Conservation (phyloP, 2,888 invertebrate genomes). For the Tineola bisselliella region DNA sequence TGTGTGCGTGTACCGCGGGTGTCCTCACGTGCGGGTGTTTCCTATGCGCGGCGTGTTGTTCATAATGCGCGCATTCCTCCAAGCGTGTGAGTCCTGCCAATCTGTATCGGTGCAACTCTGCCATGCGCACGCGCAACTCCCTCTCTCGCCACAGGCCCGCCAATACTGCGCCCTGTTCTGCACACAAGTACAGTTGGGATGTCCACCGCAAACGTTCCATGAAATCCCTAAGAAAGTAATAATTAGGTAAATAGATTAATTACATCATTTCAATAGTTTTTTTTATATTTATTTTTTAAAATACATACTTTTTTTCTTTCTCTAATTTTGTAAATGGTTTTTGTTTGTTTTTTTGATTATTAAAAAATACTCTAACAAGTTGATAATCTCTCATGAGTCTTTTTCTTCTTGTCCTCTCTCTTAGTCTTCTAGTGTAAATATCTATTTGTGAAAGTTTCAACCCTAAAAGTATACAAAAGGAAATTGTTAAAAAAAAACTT, state of each 20-base stretch:
- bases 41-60: slow-evolving; percentile 76
- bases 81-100: slow-evolving; percentile 85
- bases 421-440: slow-evolving; percentile 84
- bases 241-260: too few species aligned
- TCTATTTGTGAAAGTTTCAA: slow-evolving; percentile 92
- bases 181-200: slow-evolving; percentile 87
- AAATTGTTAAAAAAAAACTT: neutral
- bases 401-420: slow-evolving; percentile 90
- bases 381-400: slow-evolving; percentile 90
- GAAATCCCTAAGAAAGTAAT: slow-evolving; percentile 69
- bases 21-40: slow-evolving; percentile 47
- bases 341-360: slow-evolving; percentile 70
- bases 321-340: slow-evolving; percentile 71
- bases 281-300: neutral
- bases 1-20: too few species aligned
- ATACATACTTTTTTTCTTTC: slow-evolving; percentile 79
- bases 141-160: slow-evolving; percentile 84
- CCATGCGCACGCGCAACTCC: slow-evolving; percentile 82
- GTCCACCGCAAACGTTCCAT: slow-evolving; percentile 86
- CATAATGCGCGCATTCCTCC: slow-evolving; percentile 89
- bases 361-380: slow-evolving; percentile 86
- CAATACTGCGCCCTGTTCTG: slow-evolving; percentile 84
- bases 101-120: slow-evolving; percentile 85
- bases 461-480: slow-evolving; percentile 60
- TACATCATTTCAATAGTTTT: too few species aligned